Percentiles rank a stretch among this genome's conserved stretches.
phyloP scores from a whole-genome alignment of 2,113 vertebrate species.

The Xenopus laevis region DNA sequence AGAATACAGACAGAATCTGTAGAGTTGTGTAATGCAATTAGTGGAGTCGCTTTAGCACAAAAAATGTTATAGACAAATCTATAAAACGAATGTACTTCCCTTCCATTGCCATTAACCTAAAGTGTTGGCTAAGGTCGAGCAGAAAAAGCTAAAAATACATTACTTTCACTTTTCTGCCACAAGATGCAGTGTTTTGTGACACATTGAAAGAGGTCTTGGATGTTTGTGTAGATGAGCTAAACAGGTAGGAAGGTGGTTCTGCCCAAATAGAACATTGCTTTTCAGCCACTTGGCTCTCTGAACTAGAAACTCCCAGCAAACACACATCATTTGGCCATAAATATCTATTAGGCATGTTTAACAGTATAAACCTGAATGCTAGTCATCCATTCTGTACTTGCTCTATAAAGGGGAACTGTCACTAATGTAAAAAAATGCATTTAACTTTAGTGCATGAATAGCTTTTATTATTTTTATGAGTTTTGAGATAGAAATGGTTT shows the following conservation, averaged over 20 bases:
- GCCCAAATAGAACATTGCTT: not conserved
- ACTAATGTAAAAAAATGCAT: no score
- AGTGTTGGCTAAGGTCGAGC: constrained; percentile 2
- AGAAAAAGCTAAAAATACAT: not conserved
- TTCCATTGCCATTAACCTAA: not conserved
- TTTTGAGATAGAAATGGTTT: no score
- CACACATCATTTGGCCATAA: constrained; percentile 12
- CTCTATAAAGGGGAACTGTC: no score
- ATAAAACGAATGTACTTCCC: not conserved
- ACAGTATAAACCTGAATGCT: not conserved
- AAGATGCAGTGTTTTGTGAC: not conserved
- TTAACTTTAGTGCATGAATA: no score
- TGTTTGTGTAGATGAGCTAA: no score
- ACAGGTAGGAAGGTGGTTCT: not conserved
- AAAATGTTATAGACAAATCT: constrained; percentile 11
- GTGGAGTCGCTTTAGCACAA: not conserved
- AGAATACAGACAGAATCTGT: not conserved
- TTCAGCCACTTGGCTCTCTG: not conserved
- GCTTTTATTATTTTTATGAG: no score
- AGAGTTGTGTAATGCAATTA: constrained; percentile 14
- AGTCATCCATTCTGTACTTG: no score
- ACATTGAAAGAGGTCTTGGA: no score
- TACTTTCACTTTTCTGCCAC: not conserved
- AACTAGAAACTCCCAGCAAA: constrained; percentile 11
- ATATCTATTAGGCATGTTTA: not conserved